Percentiles rank a stretch among this genome's conserved stretches.
phyloP scores from a whole-genome alignment of 2,113 vertebrate genomes.

The Halichoeres trimaculatus region DNA sequence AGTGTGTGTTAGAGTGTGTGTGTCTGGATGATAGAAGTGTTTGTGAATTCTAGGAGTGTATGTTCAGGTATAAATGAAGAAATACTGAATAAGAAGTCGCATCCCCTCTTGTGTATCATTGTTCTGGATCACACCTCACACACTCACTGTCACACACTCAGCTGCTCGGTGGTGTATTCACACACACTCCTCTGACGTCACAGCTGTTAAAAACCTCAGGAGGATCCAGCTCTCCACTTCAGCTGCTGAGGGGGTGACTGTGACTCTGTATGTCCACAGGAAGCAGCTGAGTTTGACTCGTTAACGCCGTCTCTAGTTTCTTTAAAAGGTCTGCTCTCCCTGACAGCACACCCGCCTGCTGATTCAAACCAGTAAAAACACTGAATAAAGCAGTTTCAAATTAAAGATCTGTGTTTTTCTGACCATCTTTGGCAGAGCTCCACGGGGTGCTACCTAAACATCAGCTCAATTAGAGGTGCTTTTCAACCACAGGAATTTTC shows the following conservation, averaged over 20 bases:
- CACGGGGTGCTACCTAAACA: too few relatives aligned
- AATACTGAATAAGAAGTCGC: neutral
- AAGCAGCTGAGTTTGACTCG: neutral
- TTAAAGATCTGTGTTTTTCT: neutral
- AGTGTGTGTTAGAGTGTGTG: neutral
- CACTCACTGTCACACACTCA: conserved; percentile 10
- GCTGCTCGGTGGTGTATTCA: neutral
- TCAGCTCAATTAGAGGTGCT: too few relatives aligned
- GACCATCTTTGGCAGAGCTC: neutral
- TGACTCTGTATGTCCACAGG: conserved; percentile 12
- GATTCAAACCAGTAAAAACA: neutral
- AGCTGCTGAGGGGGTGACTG: neutral
- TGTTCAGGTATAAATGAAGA: neutral
- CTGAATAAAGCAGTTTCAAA: neutral
- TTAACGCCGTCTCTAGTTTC: too few relatives aligned
- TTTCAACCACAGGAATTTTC: too few relatives aligned
- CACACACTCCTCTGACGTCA: neutral
- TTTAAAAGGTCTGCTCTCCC: neutral
- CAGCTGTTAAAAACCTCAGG: neutral
- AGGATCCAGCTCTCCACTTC: neutral
- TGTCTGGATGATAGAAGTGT: neutral
- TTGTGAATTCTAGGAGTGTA: neutral
- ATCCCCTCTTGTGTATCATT: conserved; percentile 39
- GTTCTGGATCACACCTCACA: neutral
- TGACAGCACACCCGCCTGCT: neutral